Evolutionary conservation across 2,888 invertebrate species (phyloP), one percentile per base, ranked within the genome.

Genomic region (Protonemura montana): DNA sequence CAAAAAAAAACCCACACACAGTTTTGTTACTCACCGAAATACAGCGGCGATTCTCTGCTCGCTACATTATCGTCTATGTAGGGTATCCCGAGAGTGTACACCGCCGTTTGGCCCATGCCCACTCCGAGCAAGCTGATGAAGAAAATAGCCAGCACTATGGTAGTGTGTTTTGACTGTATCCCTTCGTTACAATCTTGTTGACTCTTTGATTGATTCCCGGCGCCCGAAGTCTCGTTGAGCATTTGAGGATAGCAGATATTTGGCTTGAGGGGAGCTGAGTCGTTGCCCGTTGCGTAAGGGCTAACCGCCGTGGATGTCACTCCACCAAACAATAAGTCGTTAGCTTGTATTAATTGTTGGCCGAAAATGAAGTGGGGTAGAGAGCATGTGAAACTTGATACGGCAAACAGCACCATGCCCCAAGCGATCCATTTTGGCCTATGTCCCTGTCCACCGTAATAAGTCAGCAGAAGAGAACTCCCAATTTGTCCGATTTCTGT

Each of bases 1-100:
- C n/a, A n/a, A n/a, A n/a, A n/a, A n/a, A n/a, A n/a, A n/a, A n/a
- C n/a, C n/a, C n/a, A n/a, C n/a, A n/a, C n/a, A 35, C 35, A 35
- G 35, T 35, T 3, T 10, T 6, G 35, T 3, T 10, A 92, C 94
- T 94, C 91, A 96, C 97, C 96, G 93, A 98, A 97, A 92, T 98
- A 98, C 89, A 98, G 94, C 30, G 98, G 97, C 87, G 97, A 97
- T 91, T 98, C 97, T 89, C 96, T 94, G 92, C 96, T 97, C 89
- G 97, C 97, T 87, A 98, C 97, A 91, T 98, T 98, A 91, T 98
- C 98, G 89, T 98, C 98, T 88, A 98, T 97, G 91, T 97, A 98
- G 3, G 98, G 98, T 89, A 98, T 98, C 26, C 98, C 98, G 78
- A 98, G 93, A 27, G 98, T 98, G 89, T 97, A 96, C 86, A 98